phyloP scores from a whole-genome alignment of 2,888 invertebrate species.

The Hydriomena furcata region DNA sequence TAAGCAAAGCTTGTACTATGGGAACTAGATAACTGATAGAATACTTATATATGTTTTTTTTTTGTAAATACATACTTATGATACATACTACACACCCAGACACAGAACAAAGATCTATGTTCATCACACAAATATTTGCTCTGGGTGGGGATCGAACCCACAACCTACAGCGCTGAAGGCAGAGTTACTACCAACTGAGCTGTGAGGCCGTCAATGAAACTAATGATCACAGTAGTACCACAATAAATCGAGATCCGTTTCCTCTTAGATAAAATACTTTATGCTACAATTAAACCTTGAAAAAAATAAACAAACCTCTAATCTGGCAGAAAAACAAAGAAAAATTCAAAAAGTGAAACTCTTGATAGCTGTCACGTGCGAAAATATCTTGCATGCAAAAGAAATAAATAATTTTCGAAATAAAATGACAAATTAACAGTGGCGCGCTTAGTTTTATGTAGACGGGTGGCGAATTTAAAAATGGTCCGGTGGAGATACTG shows the following conservation, averaged over 20 bases:
- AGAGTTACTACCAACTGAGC: too few relatives aligned
- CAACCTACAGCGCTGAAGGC: too few relatives aligned
- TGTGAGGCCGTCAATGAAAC: too few relatives aligned
- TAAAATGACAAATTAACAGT: constrained; percentile 75
- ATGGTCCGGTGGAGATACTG: constrained; percentile 72
- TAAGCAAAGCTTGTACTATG: too few relatives aligned
- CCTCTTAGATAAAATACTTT: background rate
- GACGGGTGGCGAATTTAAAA: constrained; percentile 42
- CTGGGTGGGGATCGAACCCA: too few relatives aligned
- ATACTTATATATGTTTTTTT: too few relatives aligned
- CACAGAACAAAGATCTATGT: too few relatives aligned
- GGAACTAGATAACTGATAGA: too few relatives aligned
- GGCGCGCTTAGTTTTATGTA: constrained; percentile 46
- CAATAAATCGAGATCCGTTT: background rate
- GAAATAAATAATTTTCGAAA: constrained; percentile 51
- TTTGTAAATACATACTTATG: too few relatives aligned
- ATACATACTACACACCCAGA: too few relatives aligned
- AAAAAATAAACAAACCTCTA: constrained; percentile 1
- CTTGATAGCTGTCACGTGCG: constrained; percentile 59
- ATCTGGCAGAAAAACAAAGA: constrained; percentile 49
- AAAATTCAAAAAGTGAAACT: constrained; percentile 69
- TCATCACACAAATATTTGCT: too few relatives aligned
- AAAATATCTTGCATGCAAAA: constrained; percentile 44
- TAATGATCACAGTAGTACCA: too few relatives aligned
- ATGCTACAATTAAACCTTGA: background rate